Evolutionary conservation across 1,140 invertebrate species (phyloP), one percentile per base, ranked within the genome.

Genomic region (Vanessa tameamea): DNA sequence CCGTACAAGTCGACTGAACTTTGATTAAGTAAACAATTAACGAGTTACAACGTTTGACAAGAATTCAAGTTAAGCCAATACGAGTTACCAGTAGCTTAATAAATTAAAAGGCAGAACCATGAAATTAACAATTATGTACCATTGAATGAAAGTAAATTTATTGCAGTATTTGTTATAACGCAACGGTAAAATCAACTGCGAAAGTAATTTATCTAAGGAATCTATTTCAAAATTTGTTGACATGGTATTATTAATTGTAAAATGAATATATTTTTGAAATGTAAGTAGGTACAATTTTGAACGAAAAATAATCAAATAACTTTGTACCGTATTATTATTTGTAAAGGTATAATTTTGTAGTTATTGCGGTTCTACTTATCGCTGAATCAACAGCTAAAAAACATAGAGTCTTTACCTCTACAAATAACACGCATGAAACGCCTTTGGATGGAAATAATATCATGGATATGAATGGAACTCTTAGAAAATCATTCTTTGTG

Each of bases 401-500:
- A 51, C 48, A 14, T 51, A 51, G 3, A 51, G 2, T 4, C 26
- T 31, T 31, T 4, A 4, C 26, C 3, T 31, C 0, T 31, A 4
- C 6, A 3, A 4, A 51, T 51, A 15, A 4, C 0, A 14, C n/a
- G 11, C 6, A 51, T 57, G 20, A 57, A 0, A 3, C 9, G 1
- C 26, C 37, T 7, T 64, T 20, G 43, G 2, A 23, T 20, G 20
- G 11, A 70, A 23, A 66, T 13, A 73, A 53, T 16, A 14, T 26
- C 55, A 59, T 83, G 5, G 75, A 83, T 59, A 16, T 79, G 11
- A 66, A 67, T 14, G 81, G 81, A 63, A 64, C 14, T 15, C 14
- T 83, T 3, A 73, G 75, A 57, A 79, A 75, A 70, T n/a, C 55
- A 20, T 79, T 83, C 50, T 80, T 77, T 73, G 63, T 83, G 79